These are phyloP conservation scores for Caradrina kadenii DNA, from an alignment of 2,888 invertebrate species.

Conservation along the genomic window DNA sequence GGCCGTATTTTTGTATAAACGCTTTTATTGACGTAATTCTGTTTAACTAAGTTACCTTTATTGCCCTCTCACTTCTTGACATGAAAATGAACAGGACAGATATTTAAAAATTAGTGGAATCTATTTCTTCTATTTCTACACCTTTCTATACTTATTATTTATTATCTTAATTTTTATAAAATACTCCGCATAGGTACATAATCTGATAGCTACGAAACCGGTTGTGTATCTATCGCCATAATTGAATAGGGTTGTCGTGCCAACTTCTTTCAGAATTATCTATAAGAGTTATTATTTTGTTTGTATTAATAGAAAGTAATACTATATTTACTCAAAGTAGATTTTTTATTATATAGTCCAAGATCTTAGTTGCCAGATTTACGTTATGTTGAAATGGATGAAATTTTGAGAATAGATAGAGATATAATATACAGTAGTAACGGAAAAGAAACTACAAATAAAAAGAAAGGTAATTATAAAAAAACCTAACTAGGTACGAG, in stretches of 20 bases:
- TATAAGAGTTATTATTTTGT: not conserved
- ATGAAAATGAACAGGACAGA: not conserved
- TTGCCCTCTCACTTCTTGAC: not conserved
- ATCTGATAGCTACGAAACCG: constrained; percentile 34
- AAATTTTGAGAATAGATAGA: too few species aligned
- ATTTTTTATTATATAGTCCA: too few species aligned
- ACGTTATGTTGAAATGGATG: too few species aligned
- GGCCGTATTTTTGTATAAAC: too few species aligned
- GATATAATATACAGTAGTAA: too few species aligned
- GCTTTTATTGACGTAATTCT: too few species aligned
- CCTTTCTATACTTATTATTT: constrained; percentile 4
- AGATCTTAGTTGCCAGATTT: too few species aligned
- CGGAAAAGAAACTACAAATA: not conserved
- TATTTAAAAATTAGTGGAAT: not conserved
- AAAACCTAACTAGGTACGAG: not conserved
- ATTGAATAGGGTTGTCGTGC: constrained; percentile 22
- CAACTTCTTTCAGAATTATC: not conserved
- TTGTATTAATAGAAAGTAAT: too few species aligned
- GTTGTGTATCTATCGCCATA: constrained; percentile 31
- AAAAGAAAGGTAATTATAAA: not conserved
- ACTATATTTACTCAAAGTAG: too few species aligned
- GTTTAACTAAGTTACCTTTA: too few species aligned
- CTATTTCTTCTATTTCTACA: not conserved
- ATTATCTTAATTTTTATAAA: constrained; percentile 20
- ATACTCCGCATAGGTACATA: not conserved